Conservation (phyloP, 2,797 vertebrate genomes). For the Muscicapa comitata region DNA sequence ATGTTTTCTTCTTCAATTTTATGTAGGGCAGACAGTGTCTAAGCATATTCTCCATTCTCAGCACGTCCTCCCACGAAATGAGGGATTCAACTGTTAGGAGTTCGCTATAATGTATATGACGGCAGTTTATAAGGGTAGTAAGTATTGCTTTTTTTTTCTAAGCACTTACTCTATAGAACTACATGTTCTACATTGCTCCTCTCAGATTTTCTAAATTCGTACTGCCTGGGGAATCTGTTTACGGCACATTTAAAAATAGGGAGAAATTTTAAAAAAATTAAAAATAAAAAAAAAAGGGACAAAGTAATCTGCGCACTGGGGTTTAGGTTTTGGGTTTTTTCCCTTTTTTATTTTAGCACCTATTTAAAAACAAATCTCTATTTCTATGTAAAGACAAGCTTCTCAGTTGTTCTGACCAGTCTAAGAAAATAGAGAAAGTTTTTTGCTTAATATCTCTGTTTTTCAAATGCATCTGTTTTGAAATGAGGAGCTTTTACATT, state of each 20-base stretch:
- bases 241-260: background rate
- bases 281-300: too few species aligned
- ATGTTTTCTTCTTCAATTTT: background rate
- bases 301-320: background rate
- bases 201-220: background rate
- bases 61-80: background rate
- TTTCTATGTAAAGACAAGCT: background rate
- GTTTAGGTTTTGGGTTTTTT: accelerated
- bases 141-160: background rate
- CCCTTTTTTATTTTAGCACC: background rate
- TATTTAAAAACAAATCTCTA: background rate
- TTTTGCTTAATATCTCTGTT: background rate
- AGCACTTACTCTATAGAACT: background rate
- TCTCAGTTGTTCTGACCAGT: background rate
- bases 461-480: background rate
- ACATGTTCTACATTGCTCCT: background rate
- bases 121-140: background rate
- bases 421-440: background rate
- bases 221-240: background rate
- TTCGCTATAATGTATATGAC: background rate
- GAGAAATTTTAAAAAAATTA: too few species aligned
- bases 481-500: background rate
- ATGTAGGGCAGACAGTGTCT: background rate
- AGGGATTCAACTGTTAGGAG: background rate
- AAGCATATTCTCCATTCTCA: background rate